Conservation (phyloP, 2,888 invertebrate species). For the Ischnura elegans region DNA sequence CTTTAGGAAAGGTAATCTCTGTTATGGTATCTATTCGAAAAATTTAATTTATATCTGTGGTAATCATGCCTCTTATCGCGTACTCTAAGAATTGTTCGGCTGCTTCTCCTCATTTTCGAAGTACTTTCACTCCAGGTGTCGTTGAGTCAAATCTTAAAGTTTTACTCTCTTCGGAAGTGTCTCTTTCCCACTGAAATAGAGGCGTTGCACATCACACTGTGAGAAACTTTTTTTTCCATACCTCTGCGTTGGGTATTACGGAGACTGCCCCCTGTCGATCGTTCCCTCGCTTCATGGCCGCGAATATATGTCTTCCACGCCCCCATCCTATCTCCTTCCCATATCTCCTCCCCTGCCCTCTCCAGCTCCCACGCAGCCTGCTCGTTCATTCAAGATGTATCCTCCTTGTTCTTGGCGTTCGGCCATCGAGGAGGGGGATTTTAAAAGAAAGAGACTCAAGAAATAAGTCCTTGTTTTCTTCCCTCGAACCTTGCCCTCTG, state of each 20-base stretch:
- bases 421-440: neutral
- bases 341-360: neutral
- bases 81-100: too few relatives aligned
- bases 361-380: neutral
- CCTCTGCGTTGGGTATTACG: neutral
- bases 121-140: too few relatives aligned
- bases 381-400: slow-evolving; percentile 47
- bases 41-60: too few relatives aligned
- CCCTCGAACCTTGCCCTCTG: neutral
- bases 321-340: slow-evolving; percentile 10
- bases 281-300: neutral
- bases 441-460: neutral
- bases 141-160: too few relatives aligned
- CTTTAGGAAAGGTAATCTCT: too few relatives aligned
- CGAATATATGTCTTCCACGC: neutral
- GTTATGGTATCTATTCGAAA: too few relatives aligned
- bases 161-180: too few relatives aligned
- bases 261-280: neutral
- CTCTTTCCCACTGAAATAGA: too few relatives aligned
- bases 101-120: too few relatives aligned
- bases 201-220: neutral
- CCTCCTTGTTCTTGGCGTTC: slow-evolving; percentile 37
- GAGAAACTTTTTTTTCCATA: neutral
- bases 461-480: slow-evolving; percentile 21
- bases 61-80: too few relatives aligned